A percentile compares a stretch with the other conserved stretches of the same genome.
phyloP scores from a whole-genome alignment of 2,113 vertebrate genomes.

The Corythoichthys haematopterus region DNA sequence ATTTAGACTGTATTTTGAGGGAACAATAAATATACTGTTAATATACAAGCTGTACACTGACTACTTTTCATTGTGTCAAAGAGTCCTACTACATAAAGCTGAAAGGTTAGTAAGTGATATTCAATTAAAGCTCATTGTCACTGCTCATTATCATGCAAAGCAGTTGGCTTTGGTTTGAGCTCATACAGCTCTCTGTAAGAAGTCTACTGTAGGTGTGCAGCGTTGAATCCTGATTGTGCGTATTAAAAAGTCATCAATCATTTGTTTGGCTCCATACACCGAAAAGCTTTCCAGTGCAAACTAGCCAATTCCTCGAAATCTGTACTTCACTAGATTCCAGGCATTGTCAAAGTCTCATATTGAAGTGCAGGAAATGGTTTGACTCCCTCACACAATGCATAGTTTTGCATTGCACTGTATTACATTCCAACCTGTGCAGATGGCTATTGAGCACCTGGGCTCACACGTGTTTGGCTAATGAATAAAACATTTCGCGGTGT shows the following conservation, averaged over 20 bases:
- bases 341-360: conserved; percentile 17
- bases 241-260: conserved; percentile 39
- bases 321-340: conserved; percentile 24
- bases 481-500: background rate
- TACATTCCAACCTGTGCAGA: conserved; percentile 12
- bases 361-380: conserved; percentile 26
- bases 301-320: conserved; percentile 40
- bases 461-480: conserved; percentile 7
- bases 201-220: conserved; percentile 7
- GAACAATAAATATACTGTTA: too few species aligned
- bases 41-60: too few species aligned
- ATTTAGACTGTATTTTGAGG: too few species aligned
- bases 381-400: conserved; percentile 9
- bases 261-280: conserved; percentile 26
- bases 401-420: conserved; percentile 14
- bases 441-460: conserved; percentile 1
- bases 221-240: conserved; percentile 16
- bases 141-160: background rate
- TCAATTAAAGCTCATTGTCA: background rate
- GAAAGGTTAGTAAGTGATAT: background rate
- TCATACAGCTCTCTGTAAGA: background rate
- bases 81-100: too few species aligned
- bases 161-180: background rate
- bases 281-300: conserved; percentile 38
- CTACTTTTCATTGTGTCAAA: too few species aligned